Base-by-base conservation (phyloP, 2,888 invertebrate species). In the Philaethria dido region DNA sequence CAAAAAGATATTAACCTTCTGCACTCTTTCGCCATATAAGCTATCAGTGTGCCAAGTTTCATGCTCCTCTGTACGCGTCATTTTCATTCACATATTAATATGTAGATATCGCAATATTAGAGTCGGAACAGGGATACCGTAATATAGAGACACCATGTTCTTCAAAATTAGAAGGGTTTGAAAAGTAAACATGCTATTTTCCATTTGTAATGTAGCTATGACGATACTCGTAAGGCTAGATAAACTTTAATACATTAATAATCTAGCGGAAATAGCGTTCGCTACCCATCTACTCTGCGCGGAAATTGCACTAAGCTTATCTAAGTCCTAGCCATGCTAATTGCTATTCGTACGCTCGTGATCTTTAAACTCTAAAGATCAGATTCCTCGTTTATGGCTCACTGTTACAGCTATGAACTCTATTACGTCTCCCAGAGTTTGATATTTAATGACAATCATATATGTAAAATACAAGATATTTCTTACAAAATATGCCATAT, bases 291-390 rank as follows among this genome's bases (percentile, higher is more conserved):
- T 72, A 69, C 72, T 72, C 61, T 65, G 36, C 33, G 69, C 72
- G 78, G 77, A 79, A 78, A 80, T 79, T 76, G 78, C 78, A 72
- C 63, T 72, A 71, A 72, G 73, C 73, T 74, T 74, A 76, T 72
- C 75, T 75, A 75, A 72, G 73, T 72, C 69, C 68, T 62, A 52
- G 69, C 64, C 61, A 64, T 68, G 68, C 64, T 68, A 69, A 71
- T 69, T 71, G 64, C 66, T 54, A 66, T 62, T 64, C 69, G 66
- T 71, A 66, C 62, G 44, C 68, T 55, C 64, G 63, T 67, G 67
- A 62, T 63, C 44, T 68, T 62, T 55, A 29, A 68, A 65, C 64
- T 57, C 20, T 48, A 36, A 62, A 52, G 62, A 61, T 44, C 63
- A 20, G 33, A 66, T 54, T 57, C 4, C 36, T 57, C 55, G 55